Evolutionary conservation across 2,797 vertebrate species (phyloP).

Genomic region (Melanotaenia parkinsoni): DNA sequence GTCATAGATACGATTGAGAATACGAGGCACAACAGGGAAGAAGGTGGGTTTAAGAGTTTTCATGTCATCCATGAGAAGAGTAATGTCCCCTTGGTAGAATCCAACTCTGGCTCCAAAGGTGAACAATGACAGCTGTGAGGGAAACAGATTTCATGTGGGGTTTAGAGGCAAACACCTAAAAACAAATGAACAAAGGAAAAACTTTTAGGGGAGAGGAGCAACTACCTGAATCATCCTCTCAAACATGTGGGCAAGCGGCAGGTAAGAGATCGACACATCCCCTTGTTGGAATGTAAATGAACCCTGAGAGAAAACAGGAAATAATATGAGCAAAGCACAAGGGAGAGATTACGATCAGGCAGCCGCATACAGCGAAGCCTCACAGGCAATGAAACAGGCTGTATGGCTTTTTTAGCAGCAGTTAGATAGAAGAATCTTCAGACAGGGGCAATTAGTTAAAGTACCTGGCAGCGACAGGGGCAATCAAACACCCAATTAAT

Average conservation of each 20-base stretch:
- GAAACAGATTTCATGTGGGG: constrained; percentile 7
- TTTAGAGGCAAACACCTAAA: constrained; percentile 3
- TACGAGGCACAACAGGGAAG: constrained; percentile 85
- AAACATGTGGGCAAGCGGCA: constrained; percentile 88
- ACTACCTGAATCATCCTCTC: constrained; percentile 87
- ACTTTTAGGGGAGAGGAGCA: background rate
- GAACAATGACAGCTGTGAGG: constrained; percentile 82
- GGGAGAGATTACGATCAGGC: constrained; percentile 59
- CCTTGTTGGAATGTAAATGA: constrained; percentile 82
- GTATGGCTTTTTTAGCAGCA: constrained; percentile 54
- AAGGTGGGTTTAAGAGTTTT: constrained; percentile 86
- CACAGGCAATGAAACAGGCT: constrained; percentile 60
- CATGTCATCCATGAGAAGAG: constrained; percentile 86
- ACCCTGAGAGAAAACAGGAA: constrained; percentile 71
- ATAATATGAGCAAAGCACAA: constrained; percentile 52
- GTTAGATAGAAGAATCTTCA: constrained; percentile 65
- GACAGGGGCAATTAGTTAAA: constrained; percentile 71
- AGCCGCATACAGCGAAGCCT: constrained; percentile 28
- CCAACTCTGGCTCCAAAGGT: constrained; percentile 84
- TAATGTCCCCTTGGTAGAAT: constrained; percentile 86
- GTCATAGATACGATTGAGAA: constrained; percentile 87
- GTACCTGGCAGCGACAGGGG: constrained; percentile 65
- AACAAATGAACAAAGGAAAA: background rate
- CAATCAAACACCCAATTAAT: constrained; percentile 80
- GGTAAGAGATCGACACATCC: constrained; percentile 87